Evolutionary conservation across 2,888 invertebrate species (phyloP).

Genomic region (Ischnus inquisitorius): DNA sequence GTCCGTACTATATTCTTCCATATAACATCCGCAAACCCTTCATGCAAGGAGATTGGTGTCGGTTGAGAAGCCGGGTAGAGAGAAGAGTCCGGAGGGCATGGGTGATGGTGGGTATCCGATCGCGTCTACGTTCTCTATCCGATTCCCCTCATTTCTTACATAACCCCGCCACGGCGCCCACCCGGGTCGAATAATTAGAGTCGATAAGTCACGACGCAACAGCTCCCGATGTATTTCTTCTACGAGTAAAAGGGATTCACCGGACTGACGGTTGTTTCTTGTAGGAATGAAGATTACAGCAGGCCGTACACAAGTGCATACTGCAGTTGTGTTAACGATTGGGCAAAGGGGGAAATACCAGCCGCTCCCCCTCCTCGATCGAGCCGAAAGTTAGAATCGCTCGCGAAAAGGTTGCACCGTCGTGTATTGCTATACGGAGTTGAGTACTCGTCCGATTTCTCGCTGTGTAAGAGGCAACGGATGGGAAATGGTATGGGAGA

Average conservation of each 20-base stretch:
- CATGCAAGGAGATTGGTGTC: conserved; percentile 59
- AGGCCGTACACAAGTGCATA: background rate
- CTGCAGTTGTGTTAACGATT: conserved; percentile 63
- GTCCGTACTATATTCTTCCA: conserved; percentile 44
- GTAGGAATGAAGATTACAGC: conserved; percentile 63
- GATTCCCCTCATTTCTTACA: conserved; percentile 57
- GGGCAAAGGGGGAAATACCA: conserved; percentile 55
- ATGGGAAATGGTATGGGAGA: conserved; percentile 76
- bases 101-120: conserved; percentile 59
- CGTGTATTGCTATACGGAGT: conserved; percentile 24
- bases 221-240: conserved; percentile 70
- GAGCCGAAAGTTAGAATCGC: conserved; percentile 79
- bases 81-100: conserved; percentile 39
- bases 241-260: conserved; percentile 67
- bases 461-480: conserved; percentile 27
- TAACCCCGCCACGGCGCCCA: conserved; percentile 22
- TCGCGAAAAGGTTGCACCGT: conserved; percentile 59
- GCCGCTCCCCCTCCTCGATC: conserved; percentile 29
- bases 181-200: conserved; percentile 83
- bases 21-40: conserved; percentile 58
- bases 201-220: conserved; percentile 84
- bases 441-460: conserved; percentile 4
- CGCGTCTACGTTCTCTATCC: conserved; percentile 60
- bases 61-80: conserved; percentile 33
- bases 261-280: conserved; percentile 65